phyloP scores from a whole-genome alignment of 2,888 invertebrate species.

The Lapara coniferarum region DNA sequence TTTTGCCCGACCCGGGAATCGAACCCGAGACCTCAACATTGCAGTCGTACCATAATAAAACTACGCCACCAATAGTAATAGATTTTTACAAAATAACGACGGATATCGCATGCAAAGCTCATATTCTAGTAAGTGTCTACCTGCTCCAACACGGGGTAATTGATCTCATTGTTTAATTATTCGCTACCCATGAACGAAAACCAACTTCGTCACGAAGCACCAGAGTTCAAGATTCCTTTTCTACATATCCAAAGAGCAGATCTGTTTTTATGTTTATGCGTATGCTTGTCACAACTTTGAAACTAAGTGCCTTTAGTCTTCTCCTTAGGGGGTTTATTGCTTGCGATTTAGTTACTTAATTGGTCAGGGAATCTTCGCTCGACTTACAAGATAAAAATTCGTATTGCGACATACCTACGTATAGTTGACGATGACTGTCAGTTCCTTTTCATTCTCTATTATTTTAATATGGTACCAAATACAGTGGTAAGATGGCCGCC shows the following conservation, averaged over 20 bases:
- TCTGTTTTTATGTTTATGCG: conserved; percentile 32
- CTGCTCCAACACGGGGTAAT: conserved; percentile 34
- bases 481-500: too few relatives aligned
- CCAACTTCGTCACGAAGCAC: not conserved
- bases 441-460: too few relatives aligned
- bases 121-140: conserved; percentile 23
- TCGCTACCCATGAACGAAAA: not conserved
- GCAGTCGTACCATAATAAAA: too few relatives aligned
- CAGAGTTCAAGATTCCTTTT: not conserved
- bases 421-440: too few relatives aligned
- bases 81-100: not conserved
- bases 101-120: not conserved
- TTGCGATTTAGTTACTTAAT: not conserved
- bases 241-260: not conserved
- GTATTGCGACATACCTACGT: too few relatives aligned
- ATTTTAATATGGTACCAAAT: too few relatives aligned
- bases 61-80: not conserved
- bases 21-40: too few relatives aligned
- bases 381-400: too few relatives aligned
- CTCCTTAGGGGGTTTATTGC: not conserved
- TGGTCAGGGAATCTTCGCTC: too few relatives aligned
- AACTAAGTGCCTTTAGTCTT: not conserved
- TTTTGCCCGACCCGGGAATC: too few relatives aligned
- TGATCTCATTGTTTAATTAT: conserved; percentile 29
- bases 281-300: conserved; percentile 8